Conservation (phyloP, 1,140 invertebrate genomes). For the Gerris buenoi region DNA sequence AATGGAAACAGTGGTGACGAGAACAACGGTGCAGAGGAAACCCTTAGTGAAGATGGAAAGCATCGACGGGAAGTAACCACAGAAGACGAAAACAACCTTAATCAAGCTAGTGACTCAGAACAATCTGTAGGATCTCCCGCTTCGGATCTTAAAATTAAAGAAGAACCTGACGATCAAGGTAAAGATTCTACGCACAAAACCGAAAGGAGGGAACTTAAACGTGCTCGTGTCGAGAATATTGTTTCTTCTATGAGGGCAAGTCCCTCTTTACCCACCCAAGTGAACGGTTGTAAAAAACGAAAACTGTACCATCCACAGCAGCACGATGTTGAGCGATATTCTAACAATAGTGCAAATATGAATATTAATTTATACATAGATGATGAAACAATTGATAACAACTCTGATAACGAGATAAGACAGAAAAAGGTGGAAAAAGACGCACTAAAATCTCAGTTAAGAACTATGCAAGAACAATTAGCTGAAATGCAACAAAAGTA, state of each 20-base stretch:
- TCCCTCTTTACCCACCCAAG: conserved; percentile 50
- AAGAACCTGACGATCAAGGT: conserved; percentile 37
- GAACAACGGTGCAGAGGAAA: conserved; percentile 32
- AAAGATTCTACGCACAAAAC: conserved; percentile 35
- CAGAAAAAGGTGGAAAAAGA: conserved; percentile 72
- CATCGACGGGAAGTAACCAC: conserved; percentile 39
- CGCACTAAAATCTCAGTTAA: conserved; percentile 64
- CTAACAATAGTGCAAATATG: conserved; percentile 31
- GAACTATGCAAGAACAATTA: conserved; percentile 74
- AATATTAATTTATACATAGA: conserved; percentile 33
- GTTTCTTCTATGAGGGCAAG: conserved; percentile 80
- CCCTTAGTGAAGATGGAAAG: conserved; percentile 28
- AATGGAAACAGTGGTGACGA: conserved; percentile 32
- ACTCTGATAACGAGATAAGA: conserved; percentile 51
- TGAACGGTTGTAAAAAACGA: conserved; percentile 86
- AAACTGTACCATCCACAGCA: conserved; percentile 95
- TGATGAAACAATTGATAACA: conserved; percentile 56
- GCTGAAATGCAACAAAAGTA: conserved; percentile 83
- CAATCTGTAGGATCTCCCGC: conserved; percentile 47
- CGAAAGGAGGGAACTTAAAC: conserved; percentile 55
- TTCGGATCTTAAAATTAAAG: conserved; percentile 28
- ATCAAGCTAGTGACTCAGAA: conserved; percentile 45
- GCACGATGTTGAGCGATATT: conserved; percentile 62
- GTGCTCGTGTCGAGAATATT: conserved; percentile 85
- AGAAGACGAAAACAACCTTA: conserved; percentile 25